Evolutionary conservation across 2,888 invertebrate species (phyloP), one percentile per base, ranked within the genome.

Genomic region (Ochropleura leucogaster): DNA sequence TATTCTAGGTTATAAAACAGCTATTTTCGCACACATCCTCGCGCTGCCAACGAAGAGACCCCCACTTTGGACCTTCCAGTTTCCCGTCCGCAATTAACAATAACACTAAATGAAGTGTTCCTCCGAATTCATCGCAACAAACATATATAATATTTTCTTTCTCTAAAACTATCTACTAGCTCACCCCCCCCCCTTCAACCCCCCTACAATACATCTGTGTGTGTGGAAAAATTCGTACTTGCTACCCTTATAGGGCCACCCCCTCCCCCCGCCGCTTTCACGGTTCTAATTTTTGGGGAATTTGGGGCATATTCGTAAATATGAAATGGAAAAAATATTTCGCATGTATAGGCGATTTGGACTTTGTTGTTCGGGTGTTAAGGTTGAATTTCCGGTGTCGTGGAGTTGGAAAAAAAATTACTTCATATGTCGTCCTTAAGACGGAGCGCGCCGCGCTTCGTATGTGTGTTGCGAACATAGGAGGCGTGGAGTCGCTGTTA

Each of bases 241-340:
- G 93, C 90, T 93, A 91, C 92, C 87, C 88, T 83, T 85, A 84
- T 77, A 74, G 77, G 74, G 84, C 92, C 90, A 88, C 87, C 89
- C 90, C 90, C 89, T 89, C 91, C 89, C 93, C 92, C 87, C 88
- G 86, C 90, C 92, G 94, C 96, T 95, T 96, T 96, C 96, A 96
- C 96, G 96, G 96, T 96, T 96, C 96, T 96, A 96, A 96, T 96
- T 96, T 96, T 96, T 96, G 94, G 96, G 95, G 96, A 96, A 96
- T 96, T 96, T 96, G 96, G 96, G 96, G 95, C 96, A 96, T 96
- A 96, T 97, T 96, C 96, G 96, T 96, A 96, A 96, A 96, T 96
- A 96, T 96, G 96, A 96, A 96, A 96, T 96, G 96, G 96, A 96
- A 96, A 96, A 96, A 96, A 96, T 96, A 96, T 96, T 95, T 95